Evolutionary conservation across 2,888 invertebrate species (phyloP).

Genomic region (Brachylomia viminalis): DNA sequence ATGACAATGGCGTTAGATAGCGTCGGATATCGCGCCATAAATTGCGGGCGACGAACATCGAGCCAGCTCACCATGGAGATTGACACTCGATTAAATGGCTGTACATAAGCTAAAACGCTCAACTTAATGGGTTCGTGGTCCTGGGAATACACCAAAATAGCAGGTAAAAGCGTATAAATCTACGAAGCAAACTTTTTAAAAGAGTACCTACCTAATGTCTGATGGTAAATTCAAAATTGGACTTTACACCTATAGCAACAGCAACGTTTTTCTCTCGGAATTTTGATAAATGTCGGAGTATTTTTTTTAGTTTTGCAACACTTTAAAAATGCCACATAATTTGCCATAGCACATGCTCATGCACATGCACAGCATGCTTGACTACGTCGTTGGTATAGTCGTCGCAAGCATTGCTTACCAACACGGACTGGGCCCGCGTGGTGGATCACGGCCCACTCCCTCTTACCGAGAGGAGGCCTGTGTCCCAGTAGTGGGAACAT

Average conservation of each 20-base stretch:
- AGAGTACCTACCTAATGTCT: background rate
- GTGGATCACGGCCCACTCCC: too few species aligned
- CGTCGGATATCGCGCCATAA: constrained; percentile 45
- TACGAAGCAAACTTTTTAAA: background rate
- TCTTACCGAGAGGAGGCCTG: too few species aligned
- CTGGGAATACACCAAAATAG: background rate
- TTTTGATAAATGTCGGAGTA: background rate
- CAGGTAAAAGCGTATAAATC: background rate
- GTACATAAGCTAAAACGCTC: constrained; percentile 5
- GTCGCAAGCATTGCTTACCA: background rate
- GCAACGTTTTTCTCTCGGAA: background rate
- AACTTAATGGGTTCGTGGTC: background rate
- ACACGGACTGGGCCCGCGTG: too few species aligned
- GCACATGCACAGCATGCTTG: background rate
- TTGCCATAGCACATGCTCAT: too few species aligned
- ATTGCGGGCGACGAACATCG: constrained; percentile 39
- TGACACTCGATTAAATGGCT: constrained; percentile 52
- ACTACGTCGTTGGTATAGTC: background rate
- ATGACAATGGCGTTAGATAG: constrained; percentile 54
- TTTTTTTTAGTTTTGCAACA: background rate
- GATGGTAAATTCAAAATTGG: background rate
- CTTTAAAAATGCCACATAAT: background rate
- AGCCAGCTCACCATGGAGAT: constrained; percentile 47
- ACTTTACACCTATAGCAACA: background rate
- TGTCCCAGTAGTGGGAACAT: too few species aligned